Percentiles rank a stretch among this genome's conserved stretches.
Evolutionary conservation across 2,888 invertebrate genomes (phyloP).

Genomic region (Cerceris ruficornis): DNA sequence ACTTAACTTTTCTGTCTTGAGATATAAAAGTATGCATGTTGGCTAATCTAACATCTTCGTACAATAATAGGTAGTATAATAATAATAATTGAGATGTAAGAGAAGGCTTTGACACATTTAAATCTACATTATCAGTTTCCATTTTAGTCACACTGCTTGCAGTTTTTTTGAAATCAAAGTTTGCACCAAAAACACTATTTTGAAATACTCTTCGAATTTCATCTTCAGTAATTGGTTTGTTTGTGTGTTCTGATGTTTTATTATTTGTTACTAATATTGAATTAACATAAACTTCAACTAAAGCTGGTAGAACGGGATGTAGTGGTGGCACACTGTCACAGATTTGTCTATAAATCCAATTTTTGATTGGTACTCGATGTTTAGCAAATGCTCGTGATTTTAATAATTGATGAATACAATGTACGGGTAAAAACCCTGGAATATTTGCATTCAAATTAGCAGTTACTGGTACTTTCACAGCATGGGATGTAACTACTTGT

Average conservation of each 20-base stretch:
- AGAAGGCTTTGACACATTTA: constrained; percentile 85
- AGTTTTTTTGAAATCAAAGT: constrained; percentile 84
- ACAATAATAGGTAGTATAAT: constrained; percentile 94
- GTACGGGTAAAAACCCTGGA: constrained; percentile 95
- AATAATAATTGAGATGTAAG: constrained; percentile 94
- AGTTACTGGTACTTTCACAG: constrained; percentile 97
- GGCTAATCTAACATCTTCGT: constrained; percentile 93
- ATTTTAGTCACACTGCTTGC: constrained; percentile 83
- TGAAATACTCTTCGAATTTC: constrained; percentile 94
- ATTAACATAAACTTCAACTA: constrained; percentile 97
- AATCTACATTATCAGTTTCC: constrained; percentile 83
- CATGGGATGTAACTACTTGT: constrained; percentile 97
- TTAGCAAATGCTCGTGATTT: constrained; percentile 97
- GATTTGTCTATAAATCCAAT: constrained; percentile 97
- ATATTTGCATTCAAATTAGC: constrained; percentile 93
- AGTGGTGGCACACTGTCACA: constrained; percentile 94
- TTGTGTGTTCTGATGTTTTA: constrained; percentile 89
- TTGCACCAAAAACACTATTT: constrained; percentile 89
- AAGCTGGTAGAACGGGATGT: constrained; percentile 95
- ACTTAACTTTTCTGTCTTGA: constrained; percentile 89
- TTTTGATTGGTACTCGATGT: constrained; percentile 97
- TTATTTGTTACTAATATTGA: constrained; percentile 90
- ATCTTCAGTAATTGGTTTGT: constrained; percentile 94
- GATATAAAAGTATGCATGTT: constrained; percentile 87
- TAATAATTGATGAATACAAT: constrained; percentile 97